These are phyloP conservation scores for Meiosimyza platycephala DNA, from an alignment of 2,888 invertebrate genomes.

Conservation along the genomic window DNA sequence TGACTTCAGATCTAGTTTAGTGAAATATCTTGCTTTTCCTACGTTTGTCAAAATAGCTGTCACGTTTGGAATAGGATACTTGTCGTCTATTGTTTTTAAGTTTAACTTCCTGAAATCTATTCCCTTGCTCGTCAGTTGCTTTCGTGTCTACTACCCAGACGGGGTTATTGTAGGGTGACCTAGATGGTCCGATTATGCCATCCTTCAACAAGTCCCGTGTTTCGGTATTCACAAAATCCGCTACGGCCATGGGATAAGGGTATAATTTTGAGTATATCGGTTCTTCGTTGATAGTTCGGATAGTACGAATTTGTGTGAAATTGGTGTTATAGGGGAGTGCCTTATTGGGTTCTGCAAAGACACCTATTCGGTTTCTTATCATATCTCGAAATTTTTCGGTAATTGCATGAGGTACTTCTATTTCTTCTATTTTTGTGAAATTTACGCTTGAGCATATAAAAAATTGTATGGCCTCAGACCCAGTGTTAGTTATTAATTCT, in stretches of 20 bases:
- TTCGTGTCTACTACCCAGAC: conserved; percentile 32
- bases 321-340: conserved; percentile 38
- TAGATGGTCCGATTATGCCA: conserved; percentile 32
- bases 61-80: conserved; percentile 42
- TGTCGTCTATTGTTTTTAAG: conserved; percentile 42
- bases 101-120: conserved; percentile 36
- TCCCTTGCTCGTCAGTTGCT: conserved; percentile 8
- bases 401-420: conserved; percentile 26
- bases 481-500: conserved; percentile 33
- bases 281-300: conserved; percentile 32
- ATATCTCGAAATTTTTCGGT: conserved; percentile 35
- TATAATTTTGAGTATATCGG: conserved; percentile 39
- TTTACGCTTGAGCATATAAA: conserved; percentile 42
- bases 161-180: conserved; percentile 38
- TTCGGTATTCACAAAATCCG: conserved; percentile 40
- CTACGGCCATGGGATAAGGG: conserved; percentile 42
- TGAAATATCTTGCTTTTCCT: conserved; percentile 37
- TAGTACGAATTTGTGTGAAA: conserved; percentile 29
- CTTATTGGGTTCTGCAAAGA: conserved; percentile 40
- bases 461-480: conserved; percentile 40
- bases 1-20: conserved; percentile 42
- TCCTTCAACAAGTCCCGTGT: conserved; percentile 28
- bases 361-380: conserved; percentile 28
- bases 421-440: conserved; percentile 40
- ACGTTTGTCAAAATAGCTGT: conserved; percentile 37